Conservation (phyloP, 2,888 invertebrate species). For the Lithosia quadra region DNA sequence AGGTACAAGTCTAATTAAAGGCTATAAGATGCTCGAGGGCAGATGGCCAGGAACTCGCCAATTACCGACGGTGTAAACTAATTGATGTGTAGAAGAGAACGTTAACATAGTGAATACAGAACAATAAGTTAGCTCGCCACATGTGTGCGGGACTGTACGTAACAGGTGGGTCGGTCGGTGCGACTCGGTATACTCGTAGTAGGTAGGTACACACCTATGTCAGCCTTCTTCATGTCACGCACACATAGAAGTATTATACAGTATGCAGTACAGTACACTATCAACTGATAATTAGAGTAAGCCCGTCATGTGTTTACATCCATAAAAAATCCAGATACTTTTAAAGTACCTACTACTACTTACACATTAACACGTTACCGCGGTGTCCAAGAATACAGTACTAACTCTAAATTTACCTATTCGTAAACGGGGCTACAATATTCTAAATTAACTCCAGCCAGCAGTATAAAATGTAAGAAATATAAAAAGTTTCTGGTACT, state of each 20-base stretch:
- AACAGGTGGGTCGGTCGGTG: no score
- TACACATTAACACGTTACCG: not conserved
- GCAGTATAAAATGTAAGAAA: not conserved
- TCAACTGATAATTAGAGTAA: not conserved
- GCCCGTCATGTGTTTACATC: constrained; percentile 2
- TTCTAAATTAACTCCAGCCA: not conserved
- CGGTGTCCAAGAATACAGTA: not conserved
- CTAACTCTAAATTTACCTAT: not conserved
- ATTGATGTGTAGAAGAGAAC: constrained; percentile 1
- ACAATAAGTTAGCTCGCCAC: not conserved
- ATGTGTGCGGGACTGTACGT: not conserved
- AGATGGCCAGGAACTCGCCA: not conserved
- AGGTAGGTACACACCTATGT: not conserved
- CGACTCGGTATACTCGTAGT: no score
- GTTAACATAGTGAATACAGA: no score
- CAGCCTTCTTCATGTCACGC: not conserved
- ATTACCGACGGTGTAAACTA: not conserved
- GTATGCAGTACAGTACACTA: no score
- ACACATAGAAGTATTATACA: not conserved
- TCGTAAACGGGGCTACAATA: not conserved
- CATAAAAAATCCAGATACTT: not conserved
- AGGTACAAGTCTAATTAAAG: not conserved
- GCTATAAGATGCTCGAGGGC: not conserved
- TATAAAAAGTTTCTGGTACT: no score
- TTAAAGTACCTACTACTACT: not conserved